phyloP scores from a whole-genome alignment of 2,888 invertebrate genomes.

The Actias luna region DNA sequence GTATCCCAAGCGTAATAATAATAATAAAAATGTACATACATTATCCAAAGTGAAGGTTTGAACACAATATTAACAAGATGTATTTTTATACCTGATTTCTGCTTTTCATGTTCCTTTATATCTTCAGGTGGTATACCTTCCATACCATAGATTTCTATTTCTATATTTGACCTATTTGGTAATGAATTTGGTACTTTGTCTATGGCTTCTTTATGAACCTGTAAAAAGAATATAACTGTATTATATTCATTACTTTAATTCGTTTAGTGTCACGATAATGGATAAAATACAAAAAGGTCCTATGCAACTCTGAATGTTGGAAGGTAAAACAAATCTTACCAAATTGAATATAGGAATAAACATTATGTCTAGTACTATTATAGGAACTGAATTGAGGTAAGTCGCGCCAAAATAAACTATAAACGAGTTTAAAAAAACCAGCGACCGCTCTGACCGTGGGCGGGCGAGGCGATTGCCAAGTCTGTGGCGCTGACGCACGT shows the following conservation, averaged over 20 bases:
- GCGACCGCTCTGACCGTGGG: slow-evolving; percentile 64
- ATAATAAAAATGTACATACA: slow-evolving; percentile 69
- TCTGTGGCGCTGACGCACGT: slow-evolving; percentile 58
- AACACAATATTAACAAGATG: slow-evolving; percentile 27
- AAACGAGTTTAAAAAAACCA: slow-evolving; percentile 59
- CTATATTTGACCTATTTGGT: slow-evolving; percentile 98
- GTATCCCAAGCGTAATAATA: slow-evolving; percentile 60
- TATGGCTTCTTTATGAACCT: slow-evolving; percentile 99
- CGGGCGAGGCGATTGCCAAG: slow-evolving; percentile 61
- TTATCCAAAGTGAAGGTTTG: slow-evolving; percentile 36
- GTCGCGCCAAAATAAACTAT: slow-evolving; percentile 70
- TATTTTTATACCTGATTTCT: slow-evolving; percentile 84
- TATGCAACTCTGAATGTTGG: neutral
- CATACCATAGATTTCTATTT: slow-evolving; percentile 99
- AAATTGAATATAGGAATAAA: slow-evolving; percentile 41
- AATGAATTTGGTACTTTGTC: slow-evolving; percentile 99
- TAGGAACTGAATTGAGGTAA: slow-evolving; percentile 53
- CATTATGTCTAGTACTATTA: slow-evolving; percentile 53
- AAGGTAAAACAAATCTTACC: slow-evolving; percentile 33
- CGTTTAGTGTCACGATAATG: neutral
- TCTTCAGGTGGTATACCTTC: slow-evolving; percentile 99
- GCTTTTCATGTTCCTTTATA: slow-evolving; percentile 95
- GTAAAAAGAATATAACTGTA: slow-evolving; percentile 39
- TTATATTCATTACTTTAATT: slow-evolving; percentile 8
- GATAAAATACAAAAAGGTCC: neutral